Evolutionary conservation across 2,797 vertebrate species (phyloP).

Genomic region (Hoplostethus atlanticus): DNA sequence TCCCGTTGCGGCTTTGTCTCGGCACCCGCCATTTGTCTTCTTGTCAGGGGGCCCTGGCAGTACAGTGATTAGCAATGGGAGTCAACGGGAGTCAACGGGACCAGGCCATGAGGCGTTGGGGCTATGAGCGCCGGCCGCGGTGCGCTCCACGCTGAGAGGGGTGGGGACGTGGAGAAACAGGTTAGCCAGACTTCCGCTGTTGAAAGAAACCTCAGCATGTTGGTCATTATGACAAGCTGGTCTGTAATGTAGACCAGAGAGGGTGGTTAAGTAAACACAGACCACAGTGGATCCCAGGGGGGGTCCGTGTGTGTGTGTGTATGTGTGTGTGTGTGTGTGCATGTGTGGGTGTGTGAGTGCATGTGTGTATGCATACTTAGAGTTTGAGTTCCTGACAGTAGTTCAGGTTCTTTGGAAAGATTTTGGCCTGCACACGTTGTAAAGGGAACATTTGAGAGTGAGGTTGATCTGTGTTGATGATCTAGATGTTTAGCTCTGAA

Average conservation of each 20-base stretch:
- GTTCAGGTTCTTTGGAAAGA: no score
- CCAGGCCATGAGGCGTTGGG: background rate
- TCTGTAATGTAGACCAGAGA: constrained; percentile 35
- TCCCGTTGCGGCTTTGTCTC: constrained; percentile 64
- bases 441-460: no score
- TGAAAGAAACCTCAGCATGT: constrained; percentile 56
- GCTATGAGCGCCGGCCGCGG: background rate
- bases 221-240: constrained; percentile 51
- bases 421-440: no score
- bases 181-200: constrained; percentile 45
- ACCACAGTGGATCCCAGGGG: background rate
- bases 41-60: constrained; percentile 69
- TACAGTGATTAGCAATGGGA: background rate
- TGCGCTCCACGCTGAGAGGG: constrained; percentile 23
- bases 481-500: no score
- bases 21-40: constrained; percentile 83
- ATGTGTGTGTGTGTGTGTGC: background rate
- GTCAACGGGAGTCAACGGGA: background rate
- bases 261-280: constrained; percentile 53
- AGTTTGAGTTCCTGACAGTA: no score
- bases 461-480: background rate
- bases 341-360: background rate
- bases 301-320: constrained; percentile 1
- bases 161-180: constrained; percentile 1
- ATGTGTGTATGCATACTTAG: background rate